Evolutionary conservation across 92 coral and sea anemone species (phyloP).

Genomic region (Muricea muricata): DNA sequence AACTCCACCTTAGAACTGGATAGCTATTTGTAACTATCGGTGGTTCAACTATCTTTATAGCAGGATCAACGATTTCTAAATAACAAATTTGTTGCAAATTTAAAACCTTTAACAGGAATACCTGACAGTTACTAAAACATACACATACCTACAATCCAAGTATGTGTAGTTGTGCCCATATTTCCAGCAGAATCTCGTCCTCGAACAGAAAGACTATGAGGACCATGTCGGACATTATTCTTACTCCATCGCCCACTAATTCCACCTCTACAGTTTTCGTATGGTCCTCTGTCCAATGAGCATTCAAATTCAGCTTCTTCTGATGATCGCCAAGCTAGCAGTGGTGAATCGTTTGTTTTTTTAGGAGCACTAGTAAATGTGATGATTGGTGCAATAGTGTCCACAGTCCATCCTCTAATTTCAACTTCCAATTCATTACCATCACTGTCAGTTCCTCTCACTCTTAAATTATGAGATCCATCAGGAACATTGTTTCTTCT

Average conservation of each 20-base stretch:
- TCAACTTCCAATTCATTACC: constrained; percentile 6
- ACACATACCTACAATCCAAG: not conserved
- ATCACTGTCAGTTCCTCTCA: constrained; percentile 12
- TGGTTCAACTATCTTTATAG: not conserved
- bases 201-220: not conserved
- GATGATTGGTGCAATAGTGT: not conserved
- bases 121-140: not conserved
- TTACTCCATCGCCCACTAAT: not conserved
- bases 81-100: not conserved
- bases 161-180: not conserved
- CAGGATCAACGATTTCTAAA: constrained; percentile 1
- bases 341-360: not conserved
- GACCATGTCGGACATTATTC: constrained; percentile 2
- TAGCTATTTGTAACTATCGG: not conserved
- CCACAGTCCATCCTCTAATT: constrained; percentile 14
- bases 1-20: not conserved
- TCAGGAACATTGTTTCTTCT: constrained; percentile 1
- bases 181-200: constrained; percentile 2
- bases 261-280: not conserved
- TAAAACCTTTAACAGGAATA: not conserved
- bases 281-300: not conserved
- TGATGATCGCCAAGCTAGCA: not conserved
- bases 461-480: constrained; percentile 22
- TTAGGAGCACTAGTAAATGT: not conserved
- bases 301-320: constrained; percentile 9